Evolutionary conservation across 2,888 invertebrate genomes (phyloP), one percentile per base, ranked within the genome.

Genomic region (Eutolmus rufibarbis): DNA sequence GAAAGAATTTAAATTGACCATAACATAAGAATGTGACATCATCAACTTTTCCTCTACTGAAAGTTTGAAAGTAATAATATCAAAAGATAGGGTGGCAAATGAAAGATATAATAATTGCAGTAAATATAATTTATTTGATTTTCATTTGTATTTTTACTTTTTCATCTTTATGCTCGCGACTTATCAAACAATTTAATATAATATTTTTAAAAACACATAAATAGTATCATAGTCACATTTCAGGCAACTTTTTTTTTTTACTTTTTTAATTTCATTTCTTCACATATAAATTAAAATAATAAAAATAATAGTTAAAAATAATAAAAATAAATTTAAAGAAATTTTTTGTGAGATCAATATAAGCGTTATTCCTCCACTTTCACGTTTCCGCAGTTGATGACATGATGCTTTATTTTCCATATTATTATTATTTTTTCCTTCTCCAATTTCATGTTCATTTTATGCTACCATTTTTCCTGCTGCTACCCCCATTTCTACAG

Each of bases 301-400:
- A 86, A 57, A 86, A 78, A 46, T 76, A 77, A 77, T 31, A 66
- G 23, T 19, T 51, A 86, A 23, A 34, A 34, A 77, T 40, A 85
- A 74, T 37, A 85, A 74, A 46, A 74, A 43, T 57, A 86, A 86
- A 86, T 43, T 57, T 66, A 57, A 78, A 56, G 34, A 51, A 28
- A 66, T 66, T 74, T 78, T 78, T 79, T 86, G 86, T 86, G 86
- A 86, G 86, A 86, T 86, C 86, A 86, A 86, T 86, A 86, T 79
- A 86, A 86, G 86, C 86, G 86, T 86, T 56, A 57, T 82, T 57
- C 34, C 82, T 86, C 78, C 40, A 84, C 57, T 19, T 40, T 56
- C 14, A 57, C 51, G 51, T 66, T 74, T 85, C 40, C 28, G 66
- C 66, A 66, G 28, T 66, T 66, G 66, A 66, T 66, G 19, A 66